Evolutionary conservation across 1,140 invertebrate species (phyloP).

Genomic region (Akabosia matsudoensis): DNA sequence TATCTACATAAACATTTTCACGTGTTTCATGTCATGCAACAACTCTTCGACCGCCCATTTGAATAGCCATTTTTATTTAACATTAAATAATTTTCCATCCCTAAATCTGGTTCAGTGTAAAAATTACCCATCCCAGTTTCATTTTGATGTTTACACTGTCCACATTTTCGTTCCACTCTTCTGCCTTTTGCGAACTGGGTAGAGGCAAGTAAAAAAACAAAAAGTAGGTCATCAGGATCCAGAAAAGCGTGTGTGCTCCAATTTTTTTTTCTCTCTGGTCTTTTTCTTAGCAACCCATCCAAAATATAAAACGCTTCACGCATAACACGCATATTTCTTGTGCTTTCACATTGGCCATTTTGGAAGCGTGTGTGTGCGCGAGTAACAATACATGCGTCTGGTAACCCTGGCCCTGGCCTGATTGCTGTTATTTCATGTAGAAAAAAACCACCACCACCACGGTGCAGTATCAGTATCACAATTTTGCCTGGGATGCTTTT

Average conservation of each 20-base stretch:
- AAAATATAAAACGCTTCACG: neutral
- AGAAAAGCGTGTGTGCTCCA: slow-evolving; percentile 2
- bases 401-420: slow-evolving; percentile 18
- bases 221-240: slow-evolving; percentile 15
- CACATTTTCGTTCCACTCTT: neutral
- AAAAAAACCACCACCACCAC: neutral
- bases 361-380: neutral
- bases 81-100: neutral
- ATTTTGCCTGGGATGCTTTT: too few species aligned
- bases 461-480: too few species aligned
- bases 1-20: too few species aligned
- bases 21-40: too few species aligned
- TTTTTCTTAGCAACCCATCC: neutral
- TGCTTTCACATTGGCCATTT: neutral
- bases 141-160: neutral
- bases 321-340: neutral
- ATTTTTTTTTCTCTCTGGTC: neutral
- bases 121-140: neutral
- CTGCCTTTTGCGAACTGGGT: too few species aligned
- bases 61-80: neutral
- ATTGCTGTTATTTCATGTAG: neutral
- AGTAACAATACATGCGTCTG: neutral
- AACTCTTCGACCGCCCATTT: too few species aligned
- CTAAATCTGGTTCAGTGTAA: neutral
- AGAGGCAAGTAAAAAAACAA: neutral